Percentiles rank a stretch among this genome's conserved stretches.
Conservation (phyloP, 2,888 invertebrate species). For the Syrista parreyssii region DNA sequence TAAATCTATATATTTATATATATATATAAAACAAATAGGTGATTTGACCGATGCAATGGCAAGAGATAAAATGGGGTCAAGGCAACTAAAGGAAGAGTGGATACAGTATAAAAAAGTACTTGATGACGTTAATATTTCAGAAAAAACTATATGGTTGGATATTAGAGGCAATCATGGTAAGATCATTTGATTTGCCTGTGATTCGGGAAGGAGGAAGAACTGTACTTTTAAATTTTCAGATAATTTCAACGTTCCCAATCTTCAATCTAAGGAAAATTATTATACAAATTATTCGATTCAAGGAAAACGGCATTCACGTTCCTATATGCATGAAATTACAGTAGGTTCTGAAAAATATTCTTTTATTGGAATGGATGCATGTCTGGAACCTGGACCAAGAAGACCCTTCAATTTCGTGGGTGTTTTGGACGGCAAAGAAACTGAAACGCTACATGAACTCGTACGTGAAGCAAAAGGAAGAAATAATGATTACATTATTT, state of each 20-base stretch:
- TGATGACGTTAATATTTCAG: conserved; percentile 73
- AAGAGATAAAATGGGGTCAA: conserved; percentile 81
- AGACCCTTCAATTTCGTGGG: conserved; percentile 94
- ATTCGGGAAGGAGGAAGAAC: neutral
- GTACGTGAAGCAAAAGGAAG: conserved; percentile 69
- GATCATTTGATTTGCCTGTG: conserved; percentile 14
- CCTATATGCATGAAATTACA: conserved; percentile 76
- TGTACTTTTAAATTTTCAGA: conserved; percentile 68
- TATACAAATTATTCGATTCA: conserved; percentile 84
- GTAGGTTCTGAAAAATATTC: conserved; percentile 74
- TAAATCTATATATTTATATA: neutral
- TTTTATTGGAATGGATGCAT: conserved; percentile 90
- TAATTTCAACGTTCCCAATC: conserved; percentile 84
- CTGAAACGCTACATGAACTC: conserved; percentile 70
- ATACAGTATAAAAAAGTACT: conserved; percentile 78
- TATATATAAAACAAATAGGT: conserved; percentile 60
- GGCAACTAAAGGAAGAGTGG: conserved; percentile 87
- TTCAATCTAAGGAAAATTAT: conserved; percentile 78
- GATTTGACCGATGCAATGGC: conserved; percentile 91
- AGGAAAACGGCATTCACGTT: conserved; percentile 76
- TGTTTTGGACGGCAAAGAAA: conserved; percentile 72
- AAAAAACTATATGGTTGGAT: conserved; percentile 86
- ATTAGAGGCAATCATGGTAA: conserved; percentile 93
- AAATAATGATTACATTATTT: conserved; percentile 74
- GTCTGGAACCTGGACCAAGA: conserved; percentile 85